Evolutionary conservation across 2,888 invertebrate genomes (phyloP).

Genomic region (Thereva nobilitata): DNA sequence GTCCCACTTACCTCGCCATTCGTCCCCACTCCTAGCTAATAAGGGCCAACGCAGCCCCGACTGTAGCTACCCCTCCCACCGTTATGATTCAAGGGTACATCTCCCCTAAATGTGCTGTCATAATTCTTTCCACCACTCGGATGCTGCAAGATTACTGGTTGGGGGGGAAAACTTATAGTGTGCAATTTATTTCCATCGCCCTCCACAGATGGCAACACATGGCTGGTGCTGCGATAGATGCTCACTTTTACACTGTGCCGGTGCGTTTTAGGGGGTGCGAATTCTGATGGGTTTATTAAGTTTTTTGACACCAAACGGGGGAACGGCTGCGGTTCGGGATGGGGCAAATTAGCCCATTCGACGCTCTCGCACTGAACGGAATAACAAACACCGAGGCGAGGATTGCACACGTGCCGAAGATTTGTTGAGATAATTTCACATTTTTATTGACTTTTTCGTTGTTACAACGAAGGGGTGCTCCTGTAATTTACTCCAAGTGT

Average conservation of each 20-base stretch:
- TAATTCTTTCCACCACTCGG: constrained; percentile 25
- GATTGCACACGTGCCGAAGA: constrained; percentile 38
- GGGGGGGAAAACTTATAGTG: constrained; percentile 27
- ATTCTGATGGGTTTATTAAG: constrained; percentile 41
- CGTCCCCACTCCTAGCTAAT: neutral
- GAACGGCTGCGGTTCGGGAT: constrained; percentile 18
- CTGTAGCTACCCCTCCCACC: too few relatives aligned
- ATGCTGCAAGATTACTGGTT: neutral
- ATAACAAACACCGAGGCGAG: constrained; percentile 27
- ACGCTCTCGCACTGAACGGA: constrained; percentile 11
- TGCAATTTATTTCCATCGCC: constrained; percentile 33
- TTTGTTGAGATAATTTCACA: constrained; percentile 40
- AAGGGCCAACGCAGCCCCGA: constrained; percentile 3
- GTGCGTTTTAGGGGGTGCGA: constrained; percentile 32
- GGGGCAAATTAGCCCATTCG: constrained; percentile 30
- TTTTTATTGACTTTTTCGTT: constrained; percentile 39
- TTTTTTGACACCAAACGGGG: constrained; percentile 39
- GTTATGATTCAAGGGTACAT: constrained; percentile 1
- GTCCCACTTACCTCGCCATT: too few relatives aligned
- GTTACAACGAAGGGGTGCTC: constrained; percentile 19
- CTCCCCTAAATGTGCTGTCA: constrained; percentile 32
- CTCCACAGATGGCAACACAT: constrained; percentile 33
- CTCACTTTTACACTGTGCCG: constrained; percentile 25
- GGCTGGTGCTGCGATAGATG: constrained; percentile 30
- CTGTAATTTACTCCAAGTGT: neutral